Conservation (phyloP, 2,888 invertebrate species). For the Pogonocherus hispidulus region DNA sequence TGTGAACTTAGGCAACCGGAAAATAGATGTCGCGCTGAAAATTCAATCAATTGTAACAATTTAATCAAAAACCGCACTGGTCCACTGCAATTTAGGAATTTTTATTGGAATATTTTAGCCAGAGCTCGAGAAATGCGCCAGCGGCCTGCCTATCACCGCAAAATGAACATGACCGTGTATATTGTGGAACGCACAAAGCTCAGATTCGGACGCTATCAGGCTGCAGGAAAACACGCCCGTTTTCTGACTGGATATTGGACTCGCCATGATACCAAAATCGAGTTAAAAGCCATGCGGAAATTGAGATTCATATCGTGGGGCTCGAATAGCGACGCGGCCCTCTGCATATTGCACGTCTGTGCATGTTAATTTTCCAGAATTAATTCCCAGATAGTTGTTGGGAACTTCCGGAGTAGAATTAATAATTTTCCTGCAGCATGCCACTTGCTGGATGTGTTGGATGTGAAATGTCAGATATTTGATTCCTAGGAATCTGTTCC, state of each 20-base stretch:
- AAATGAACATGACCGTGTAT: background rate
- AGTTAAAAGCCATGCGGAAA: constrained; percentile 41
- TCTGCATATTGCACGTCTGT: constrained; percentile 29
- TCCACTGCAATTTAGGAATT: too few species aligned
- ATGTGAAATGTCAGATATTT: too few species aligned
- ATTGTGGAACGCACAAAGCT: constrained; percentile 9
- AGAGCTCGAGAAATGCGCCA: too few species aligned
- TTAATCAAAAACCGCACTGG: too few species aligned
- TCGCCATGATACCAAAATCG: constrained; percentile 34
- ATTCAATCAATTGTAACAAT: too few species aligned
- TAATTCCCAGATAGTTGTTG: background rate
- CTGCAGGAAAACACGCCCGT: background rate
- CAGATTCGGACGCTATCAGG: background rate
- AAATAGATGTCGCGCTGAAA: too few species aligned
- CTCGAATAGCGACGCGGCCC: constrained; percentile 9
- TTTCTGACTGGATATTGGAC: constrained; percentile 13
- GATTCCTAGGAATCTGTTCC: too few species aligned
- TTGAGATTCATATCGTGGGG: constrained; percentile 43
- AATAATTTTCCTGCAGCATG: background rate
- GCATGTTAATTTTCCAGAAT: constrained; percentile 26
- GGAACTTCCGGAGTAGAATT: background rate
- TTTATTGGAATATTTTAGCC: too few species aligned
- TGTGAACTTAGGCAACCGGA: too few species aligned
- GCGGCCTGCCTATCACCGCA: too few species aligned
- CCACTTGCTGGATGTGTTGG: background rate